Conservation (phyloP, 2,113 vertebrate genomes). For the Mandrillus leucophaeus region DNA sequence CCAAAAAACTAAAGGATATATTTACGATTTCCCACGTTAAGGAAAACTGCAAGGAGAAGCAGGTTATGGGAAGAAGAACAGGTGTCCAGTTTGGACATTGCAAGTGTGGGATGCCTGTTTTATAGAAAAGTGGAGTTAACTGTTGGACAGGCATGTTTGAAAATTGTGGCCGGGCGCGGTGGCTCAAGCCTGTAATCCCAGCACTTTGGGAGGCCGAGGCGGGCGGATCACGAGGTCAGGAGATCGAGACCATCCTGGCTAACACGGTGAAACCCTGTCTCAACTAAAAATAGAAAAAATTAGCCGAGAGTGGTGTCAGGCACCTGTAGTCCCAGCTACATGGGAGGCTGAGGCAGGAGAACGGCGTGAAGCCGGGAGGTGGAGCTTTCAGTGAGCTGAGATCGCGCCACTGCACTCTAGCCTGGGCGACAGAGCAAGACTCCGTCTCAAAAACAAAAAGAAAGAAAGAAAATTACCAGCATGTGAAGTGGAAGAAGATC, state of each 20-base stretch:
- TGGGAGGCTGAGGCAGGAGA: too few species aligned
- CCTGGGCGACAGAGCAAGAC: rapidly evolving
- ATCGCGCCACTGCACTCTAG: rapidly evolving
- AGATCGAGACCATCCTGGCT: too few species aligned
- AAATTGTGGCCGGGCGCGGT: background rate
- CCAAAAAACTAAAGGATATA: background rate
- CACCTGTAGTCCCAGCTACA: too few species aligned
- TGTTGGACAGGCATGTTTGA: background rate
- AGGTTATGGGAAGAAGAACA: background rate
- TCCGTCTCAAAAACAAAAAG: too few species aligned
- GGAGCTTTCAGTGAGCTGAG: too few species aligned
- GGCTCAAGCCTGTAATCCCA: too few species aligned
- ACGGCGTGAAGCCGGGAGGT: rapidly evolving
- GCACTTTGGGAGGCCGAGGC: rapidly evolving
- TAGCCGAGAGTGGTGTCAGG: rapidly evolving
- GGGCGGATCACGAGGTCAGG: too few species aligned
- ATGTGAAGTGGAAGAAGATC: background rate
- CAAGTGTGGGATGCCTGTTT: background rate
- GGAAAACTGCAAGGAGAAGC: background rate
- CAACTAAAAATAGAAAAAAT: too few species aligned
- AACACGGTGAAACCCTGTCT: too few species aligned
- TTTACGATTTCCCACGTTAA: background rate
- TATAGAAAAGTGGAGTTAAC: background rate
- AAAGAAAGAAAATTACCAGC: background rate
- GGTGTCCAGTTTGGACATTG: background rate